These are phyloP conservation scores for Himalopsyche kuldschensis DNA, from an alignment of 2,888 invertebrate species.

Conservation along the genomic window DNA sequence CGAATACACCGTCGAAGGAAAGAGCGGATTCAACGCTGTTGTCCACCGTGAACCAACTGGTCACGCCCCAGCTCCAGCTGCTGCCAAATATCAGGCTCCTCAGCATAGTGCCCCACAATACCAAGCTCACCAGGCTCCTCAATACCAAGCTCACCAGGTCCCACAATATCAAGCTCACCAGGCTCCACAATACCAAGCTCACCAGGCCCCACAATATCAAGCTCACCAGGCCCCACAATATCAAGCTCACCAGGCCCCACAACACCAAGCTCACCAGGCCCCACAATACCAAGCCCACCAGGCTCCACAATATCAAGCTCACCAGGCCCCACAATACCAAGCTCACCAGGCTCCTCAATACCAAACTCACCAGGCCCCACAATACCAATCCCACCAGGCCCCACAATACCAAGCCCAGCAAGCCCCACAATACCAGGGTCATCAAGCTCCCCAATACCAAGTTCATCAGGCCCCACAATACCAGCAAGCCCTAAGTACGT, in stretches of 20 bases:
- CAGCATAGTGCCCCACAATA: not conserved
- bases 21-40: conserved; percentile 58
- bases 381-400: too few relatives aligned
- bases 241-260: not conserved
- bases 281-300: not conserved
- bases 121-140: not conserved
- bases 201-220: not conserved
- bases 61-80: conserved; percentile 38
- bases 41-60: conserved; percentile 48
- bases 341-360: too few relatives aligned
- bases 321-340: not conserved
- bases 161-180: not conserved
- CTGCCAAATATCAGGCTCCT: conserved; percentile 38
- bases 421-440: too few relatives aligned
- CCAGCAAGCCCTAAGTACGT: conserved; percentile 5
- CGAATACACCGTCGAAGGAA: conserved; percentile 56
- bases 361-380: too few relatives aligned
- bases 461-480: not conserved
- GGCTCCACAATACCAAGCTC: not conserved
- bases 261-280: not conserved
- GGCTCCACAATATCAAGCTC: not conserved
- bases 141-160: not conserved
- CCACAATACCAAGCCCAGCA: too few relatives aligned
- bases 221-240: not conserved
- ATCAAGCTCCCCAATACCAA: too few relatives aligned